Percentiles rank a stretch among this genome's conserved stretches.
Conservation (phyloP, 2,797 vertebrate species). For the Arvicola amphibius region DNA sequence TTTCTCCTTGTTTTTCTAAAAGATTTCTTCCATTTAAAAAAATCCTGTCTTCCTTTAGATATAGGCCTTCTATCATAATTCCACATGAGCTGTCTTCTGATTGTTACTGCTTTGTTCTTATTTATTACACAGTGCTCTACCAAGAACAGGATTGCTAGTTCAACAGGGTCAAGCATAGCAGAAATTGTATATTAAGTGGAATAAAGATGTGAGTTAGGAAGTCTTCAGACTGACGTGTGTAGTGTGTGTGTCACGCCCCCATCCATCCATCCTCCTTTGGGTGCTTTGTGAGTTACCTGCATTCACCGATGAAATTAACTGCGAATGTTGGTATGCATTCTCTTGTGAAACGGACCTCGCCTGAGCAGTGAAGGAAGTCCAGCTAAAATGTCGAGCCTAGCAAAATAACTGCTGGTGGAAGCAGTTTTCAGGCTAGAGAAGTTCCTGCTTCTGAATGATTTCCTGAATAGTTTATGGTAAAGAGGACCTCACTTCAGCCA, state of each 20-base stretch:
- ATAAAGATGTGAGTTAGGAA: neutral
- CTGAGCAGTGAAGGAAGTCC: constrained; percentile 35
- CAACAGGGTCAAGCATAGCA: neutral
- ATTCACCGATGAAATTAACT: neutral
- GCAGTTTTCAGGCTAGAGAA: neutral
- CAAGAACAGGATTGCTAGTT: neutral
- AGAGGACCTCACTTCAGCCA: neutral
- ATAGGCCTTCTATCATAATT: neutral
- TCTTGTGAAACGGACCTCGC: neutral
- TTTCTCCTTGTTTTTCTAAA: neutral
- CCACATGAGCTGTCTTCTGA: neutral
- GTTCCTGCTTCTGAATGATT: constrained; percentile 40
- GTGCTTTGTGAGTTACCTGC: neutral
- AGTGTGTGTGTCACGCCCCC: neutral
- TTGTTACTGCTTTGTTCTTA: neutral
- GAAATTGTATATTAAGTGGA: neutral
- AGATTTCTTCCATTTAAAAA: neutral
- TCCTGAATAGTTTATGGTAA: neutral
- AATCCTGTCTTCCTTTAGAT: neutral
- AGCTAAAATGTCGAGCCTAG: neutral
- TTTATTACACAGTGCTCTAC: neutral
- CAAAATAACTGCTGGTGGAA: neutral
- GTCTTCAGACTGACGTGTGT: neutral
- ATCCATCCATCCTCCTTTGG: neutral
- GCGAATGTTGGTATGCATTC: neutral